Evolutionary conservation across 2,113 vertebrate genomes (phyloP), one percentile per base, ranked within the genome.

Genomic region (Chrysochloris asiatica): DNA sequence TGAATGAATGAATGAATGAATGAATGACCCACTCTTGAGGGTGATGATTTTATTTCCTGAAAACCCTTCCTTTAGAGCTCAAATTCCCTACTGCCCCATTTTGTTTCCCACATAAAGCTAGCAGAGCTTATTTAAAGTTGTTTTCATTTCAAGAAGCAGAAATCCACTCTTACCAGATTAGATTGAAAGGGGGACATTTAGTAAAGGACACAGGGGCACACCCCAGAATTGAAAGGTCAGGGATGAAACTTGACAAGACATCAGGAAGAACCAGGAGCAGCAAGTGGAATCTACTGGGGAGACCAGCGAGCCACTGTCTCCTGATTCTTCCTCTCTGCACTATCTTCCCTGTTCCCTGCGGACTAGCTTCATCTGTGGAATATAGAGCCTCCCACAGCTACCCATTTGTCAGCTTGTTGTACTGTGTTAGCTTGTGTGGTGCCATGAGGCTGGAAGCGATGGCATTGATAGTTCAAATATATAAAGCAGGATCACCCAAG

Each of bases 321-420:
- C 54, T 56, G n/a, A n/a, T n/a, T n/a, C n/a, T n/a, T n/a, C n/a
- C n/a, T n/a, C n/a, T n/a, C n/a, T n/a, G n/a, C n/a, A n/a, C n/a
- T n/a, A n/a, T n/a, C n/a, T n/a, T n/a, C 30, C 43, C 28, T 79
- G 75, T 38, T 61, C 38, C 63, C 36, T 36, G 48, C 4, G 50
- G 63, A 48, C 26, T 38, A 59, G 41, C 72, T 69, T 21, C 8
- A 11, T 48, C 73, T 41, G 13, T 9, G 14, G 82, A 48, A 47
- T 33, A 48, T 3, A 26, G 0, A 38, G 63, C 30, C 0, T 10
- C 6, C 36, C 52, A 0, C 2, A 36, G 0, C 28, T 43, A 28
- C 4, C 14, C 22, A 2, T 36, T 28, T 26, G 50, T 10, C 50
- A n/a, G n/a, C n/a, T n/a, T n/a, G n/a, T n/a, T n/a, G n/a, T n/a